These are phyloP conservation scores for Brenthis daphne DNA, from an alignment of 2,888 invertebrate genomes.

Conservation along the genomic window DNA sequence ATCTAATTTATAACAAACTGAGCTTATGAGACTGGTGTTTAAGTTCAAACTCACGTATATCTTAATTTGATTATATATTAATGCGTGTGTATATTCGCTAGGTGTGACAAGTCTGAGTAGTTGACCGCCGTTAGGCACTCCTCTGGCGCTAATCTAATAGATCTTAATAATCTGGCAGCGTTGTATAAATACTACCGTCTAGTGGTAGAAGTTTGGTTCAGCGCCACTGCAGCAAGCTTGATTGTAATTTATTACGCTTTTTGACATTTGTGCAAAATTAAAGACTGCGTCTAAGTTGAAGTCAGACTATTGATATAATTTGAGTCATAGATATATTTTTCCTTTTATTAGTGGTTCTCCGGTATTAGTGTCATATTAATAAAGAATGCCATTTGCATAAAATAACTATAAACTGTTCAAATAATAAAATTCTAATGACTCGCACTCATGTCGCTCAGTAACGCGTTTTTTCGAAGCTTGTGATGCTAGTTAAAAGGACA, in stretches of 20 bases:
- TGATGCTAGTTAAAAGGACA: too few species aligned
- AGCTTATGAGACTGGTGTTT: not conserved
- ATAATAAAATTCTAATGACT: too few species aligned
- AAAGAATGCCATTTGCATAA: too few species aligned
- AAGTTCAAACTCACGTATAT: conserved; percentile 13
- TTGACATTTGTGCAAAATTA: conserved; percentile 33
- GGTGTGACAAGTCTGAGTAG: conserved; percentile 37
- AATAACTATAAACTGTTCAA: too few species aligned
- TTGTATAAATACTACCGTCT: conserved; percentile 28
- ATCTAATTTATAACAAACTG: not conserved
- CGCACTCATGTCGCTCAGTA: too few species aligned
- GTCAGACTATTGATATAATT: conserved; percentile 11
- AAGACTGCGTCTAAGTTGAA: conserved; percentile 24
- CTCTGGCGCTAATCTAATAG: conserved; percentile 34
- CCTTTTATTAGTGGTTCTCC: not conserved
- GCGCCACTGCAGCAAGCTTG: conserved; percentile 27
- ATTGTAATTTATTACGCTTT: conserved; percentile 36
- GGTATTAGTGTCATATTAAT: too few species aligned
- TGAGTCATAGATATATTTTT: conserved; percentile 23
- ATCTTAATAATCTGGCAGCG: conserved; percentile 31
- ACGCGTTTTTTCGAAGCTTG: too few species aligned
- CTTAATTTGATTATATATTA: conserved; percentile 15
- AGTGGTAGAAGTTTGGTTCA: conserved; percentile 25
- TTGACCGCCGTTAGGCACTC: conserved; percentile 39
- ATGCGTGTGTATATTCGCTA: conserved; percentile 21